Evolutionary conservation across 2,113 vertebrate species (phyloP).

Genomic region (Tor tambroides): DNA sequence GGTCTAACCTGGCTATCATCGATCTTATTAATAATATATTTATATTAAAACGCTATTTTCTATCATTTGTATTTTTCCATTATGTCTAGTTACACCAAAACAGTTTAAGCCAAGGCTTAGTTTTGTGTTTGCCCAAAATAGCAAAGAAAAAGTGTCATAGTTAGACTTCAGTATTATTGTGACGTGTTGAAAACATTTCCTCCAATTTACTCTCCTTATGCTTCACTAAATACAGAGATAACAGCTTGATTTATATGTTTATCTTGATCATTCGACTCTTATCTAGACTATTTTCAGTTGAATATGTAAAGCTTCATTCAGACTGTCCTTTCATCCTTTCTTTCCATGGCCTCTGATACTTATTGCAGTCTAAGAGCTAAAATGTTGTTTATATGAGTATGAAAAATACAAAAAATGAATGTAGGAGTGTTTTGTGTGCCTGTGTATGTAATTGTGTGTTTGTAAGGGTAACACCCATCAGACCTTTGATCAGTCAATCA

Average conservation of each 20-base stretch:
- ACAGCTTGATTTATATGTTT: background rate
- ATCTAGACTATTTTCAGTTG: background rate
- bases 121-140: background rate
- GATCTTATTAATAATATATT: background rate
- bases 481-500: slow-evolving; percentile 46
- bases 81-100: background rate
- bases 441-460: background rate
- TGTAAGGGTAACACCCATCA: slow-evolving; percentile 38
- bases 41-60: background rate
- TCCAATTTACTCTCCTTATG: background rate
- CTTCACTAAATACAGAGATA: background rate
- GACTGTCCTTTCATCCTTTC: background rate
- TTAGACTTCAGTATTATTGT: background rate
- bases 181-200: background rate
- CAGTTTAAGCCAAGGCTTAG: background rate
- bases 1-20: background rate
- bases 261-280: background rate
- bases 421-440: slow-evolving; percentile 30
- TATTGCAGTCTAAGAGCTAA: background rate
- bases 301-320: background rate
- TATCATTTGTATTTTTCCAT: too few relatives aligned
- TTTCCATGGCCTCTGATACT: background rate
- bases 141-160: background rate
- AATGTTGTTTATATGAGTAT: background rate
- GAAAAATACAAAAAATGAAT: background rate